These are phyloP conservation scores for Selenia dentaria DNA, from an alignment of 2,888 invertebrate species.

Conservation along the genomic window DNA sequence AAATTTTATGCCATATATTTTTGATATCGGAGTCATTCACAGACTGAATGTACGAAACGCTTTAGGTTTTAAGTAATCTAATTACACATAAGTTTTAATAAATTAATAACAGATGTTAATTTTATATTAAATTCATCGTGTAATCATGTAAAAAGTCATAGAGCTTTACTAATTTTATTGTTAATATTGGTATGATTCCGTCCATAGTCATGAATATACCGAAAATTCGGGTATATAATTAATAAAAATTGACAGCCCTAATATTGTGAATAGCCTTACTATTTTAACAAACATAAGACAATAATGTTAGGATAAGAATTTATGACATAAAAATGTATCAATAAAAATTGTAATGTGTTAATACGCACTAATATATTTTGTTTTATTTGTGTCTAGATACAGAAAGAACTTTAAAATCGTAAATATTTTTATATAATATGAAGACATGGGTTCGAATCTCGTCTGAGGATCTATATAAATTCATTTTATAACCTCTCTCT, in stretches of 20 bases:
- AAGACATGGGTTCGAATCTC: too few species aligned
- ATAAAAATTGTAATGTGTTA: constrained; percentile 73
- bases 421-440: too few species aligned
- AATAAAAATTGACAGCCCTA: constrained; percentile 45
- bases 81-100: constrained; percentile 54
- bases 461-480: too few species aligned
- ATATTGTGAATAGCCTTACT: constrained; percentile 61
- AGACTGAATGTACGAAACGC: constrained; percentile 71
- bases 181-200: constrained; percentile 59
- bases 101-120: constrained; percentile 56
- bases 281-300: constrained; percentile 53
- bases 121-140: constrained; percentile 53
- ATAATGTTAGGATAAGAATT: constrained; percentile 54
- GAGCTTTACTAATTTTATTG: constrained; percentile 79
- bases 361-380: constrained; percentile 64
- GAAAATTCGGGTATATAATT: constrained; percentile 40
- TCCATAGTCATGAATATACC: constrained; percentile 57
- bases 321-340: constrained; percentile 64
- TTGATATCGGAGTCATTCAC: constrained; percentile 64
- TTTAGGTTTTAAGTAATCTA: constrained; percentile 63
- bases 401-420: too few species aligned
- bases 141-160: constrained; percentile 77
- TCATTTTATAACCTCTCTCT: too few species aligned
- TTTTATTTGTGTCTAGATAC: constrained; percentile 41
- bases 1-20: constrained; percentile 64